A percentile compares a stretch with the other conserved stretches of the same genome.
phyloP scores from a whole-genome alignment of 2,797 vertebrate species.

The Natrix natrix region DNA sequence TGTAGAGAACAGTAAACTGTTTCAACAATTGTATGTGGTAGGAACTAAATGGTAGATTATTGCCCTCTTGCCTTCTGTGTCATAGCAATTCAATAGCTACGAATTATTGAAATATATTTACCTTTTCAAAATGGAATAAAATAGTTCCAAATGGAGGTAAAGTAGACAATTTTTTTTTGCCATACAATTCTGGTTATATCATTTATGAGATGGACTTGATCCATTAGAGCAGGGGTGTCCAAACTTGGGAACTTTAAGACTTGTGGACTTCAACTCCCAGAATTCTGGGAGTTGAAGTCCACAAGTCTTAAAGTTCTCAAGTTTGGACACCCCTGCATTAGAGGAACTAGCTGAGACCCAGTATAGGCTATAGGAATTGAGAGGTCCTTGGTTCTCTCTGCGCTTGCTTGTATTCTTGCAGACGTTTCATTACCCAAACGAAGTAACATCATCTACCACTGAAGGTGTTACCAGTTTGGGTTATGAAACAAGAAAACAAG shows the following conservation, averaged over 20 bases:
- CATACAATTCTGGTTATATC: neutral
- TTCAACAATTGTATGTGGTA: neutral
- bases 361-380: neutral
- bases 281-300: too few species aligned
- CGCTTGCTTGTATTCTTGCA: neutral
- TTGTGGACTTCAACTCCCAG: too few species aligned
- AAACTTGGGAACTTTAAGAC: too few species aligned
- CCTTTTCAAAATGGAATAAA: neutral
- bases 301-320: too few species aligned
- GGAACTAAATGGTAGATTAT: neutral
- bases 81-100: neutral
- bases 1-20: neutral
- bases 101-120: neutral
- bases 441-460: neutral
- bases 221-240: neutral
- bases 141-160: neutral
- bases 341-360: neutral
- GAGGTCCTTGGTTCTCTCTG: neutral
- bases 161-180: neutral
- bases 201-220: neutral
- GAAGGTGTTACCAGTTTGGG: neutral
- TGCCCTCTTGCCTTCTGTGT: neutral
- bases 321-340: neutral
- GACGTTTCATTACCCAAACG: neutral
- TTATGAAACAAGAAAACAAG: neutral